phyloP scores from a whole-genome alignment of 2,113 vertebrate species.

The Xenopus laevis region DNA sequence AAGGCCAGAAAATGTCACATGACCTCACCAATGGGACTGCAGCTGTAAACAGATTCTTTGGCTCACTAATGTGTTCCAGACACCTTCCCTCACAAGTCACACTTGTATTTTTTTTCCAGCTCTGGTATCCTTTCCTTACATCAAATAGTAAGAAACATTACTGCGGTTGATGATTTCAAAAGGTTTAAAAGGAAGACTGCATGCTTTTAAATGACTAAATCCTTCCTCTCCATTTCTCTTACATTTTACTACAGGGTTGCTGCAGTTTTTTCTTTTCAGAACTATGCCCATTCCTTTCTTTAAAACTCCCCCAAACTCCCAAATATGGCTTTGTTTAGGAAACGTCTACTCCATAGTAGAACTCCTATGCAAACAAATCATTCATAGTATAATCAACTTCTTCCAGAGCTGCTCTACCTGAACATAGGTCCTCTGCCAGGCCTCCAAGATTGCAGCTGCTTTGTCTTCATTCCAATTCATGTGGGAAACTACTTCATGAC shows the following conservation, averaged over 20 bases:
- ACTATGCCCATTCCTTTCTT: no score
- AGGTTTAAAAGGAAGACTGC: not conserved
- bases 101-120: slow-evolving; percentile 27
- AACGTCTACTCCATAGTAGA: no score
- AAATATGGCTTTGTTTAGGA: no score
- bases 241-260: no score
- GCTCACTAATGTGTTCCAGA: slow-evolving; percentile 81
- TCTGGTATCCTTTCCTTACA: slow-evolving; percentile 29
- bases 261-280: no score
- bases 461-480: slow-evolving; percentile 98
- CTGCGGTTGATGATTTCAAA: slow-evolving; percentile 5
- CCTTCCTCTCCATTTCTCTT: no score
- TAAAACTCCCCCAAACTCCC: no score
- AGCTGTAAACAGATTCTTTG: slow-evolving; percentile 70
- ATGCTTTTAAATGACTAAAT: no score
- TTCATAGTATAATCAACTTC: no score
- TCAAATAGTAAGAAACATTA: slow-evolving; percentile 9
- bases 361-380: no score
- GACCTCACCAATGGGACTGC: slow-evolving; percentile 74
- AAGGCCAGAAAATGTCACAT: slow-evolving; percentile 81
- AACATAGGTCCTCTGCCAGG: slow-evolving; percentile 95
- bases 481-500: slow-evolving; percentile 83
- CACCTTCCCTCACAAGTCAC: slow-evolving; percentile 57
- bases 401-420: slow-evolving; percentile 69
- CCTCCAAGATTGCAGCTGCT: slow-evolving; percentile 92